Evolutionary conservation across 2,113 vertebrate genomes (phyloP), one percentile per base, ranked within the genome.

Genomic region (Limnothrissa miodon): DNA sequence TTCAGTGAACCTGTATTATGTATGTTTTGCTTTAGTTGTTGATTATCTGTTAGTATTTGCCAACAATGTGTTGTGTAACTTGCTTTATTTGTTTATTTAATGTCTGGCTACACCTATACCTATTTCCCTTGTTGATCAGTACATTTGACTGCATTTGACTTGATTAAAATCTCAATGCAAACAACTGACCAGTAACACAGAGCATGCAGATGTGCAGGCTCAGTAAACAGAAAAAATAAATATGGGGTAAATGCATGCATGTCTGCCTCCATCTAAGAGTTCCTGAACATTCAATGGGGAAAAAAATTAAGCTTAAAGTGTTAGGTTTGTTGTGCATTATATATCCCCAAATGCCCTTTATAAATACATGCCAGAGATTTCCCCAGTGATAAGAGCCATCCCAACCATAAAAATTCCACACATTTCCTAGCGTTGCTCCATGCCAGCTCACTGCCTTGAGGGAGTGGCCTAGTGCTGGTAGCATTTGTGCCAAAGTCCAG

Each of bases 341-440:
- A 74, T 36, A 74, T 74, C 15, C 66, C 29, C 66, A 74, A 74
- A 74, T 74, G 66, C 66, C 36, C 66, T 74, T 33, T 39, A 74
- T 5, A 74, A 74, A 74, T 74, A 36, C 1, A 36, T 0, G 0
- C 66, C 66, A 74, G 25, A 74, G 66, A 74, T 74, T 74, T 74
- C 36, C 66, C 66, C 66, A 74, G 36, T 74, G 66, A 74, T 74
- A 74, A 33, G 66, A 74, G 66, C 33, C 66, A 74, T 74, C 66
- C 25, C 66, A 74, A 74, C 66, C 66, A 39, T 74, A 33, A 74
- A 74, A 29, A 74, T 74, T 74, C 66, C 66, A 74, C 15, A 74
- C 66, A 74, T 74, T 74, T 36, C 66, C 66, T 39, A 36, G 66
- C 66, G 17, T 74, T 74, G 29, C 66, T 74, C 66, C 66, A 74